Evolutionary conservation across 2,888 invertebrate species (phyloP), one percentile per base, ranked within the genome.

Genomic region (Synergus laeviventris): DNA sequence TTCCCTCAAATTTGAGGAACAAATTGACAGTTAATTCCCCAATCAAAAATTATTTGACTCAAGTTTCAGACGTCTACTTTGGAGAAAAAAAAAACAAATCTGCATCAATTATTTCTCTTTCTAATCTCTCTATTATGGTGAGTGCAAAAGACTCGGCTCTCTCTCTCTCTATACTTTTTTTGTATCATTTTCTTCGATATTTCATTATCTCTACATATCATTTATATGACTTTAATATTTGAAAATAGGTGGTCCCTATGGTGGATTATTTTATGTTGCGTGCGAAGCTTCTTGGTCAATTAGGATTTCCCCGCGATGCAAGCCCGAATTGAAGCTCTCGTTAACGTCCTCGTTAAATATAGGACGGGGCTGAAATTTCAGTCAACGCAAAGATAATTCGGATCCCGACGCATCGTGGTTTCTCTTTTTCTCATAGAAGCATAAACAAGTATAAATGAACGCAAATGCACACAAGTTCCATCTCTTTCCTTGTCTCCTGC

Each of bases 401-500:
- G 24, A 49, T 49, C 24, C 31, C 49, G 49, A 49, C 9, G 11
- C 24, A 42, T 39, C 49, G 31, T 18, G 18, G 21, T 39, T 39
- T 64, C 59, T 36, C 59, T 49, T 38, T 62, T 16, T 66, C 64
- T 73, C 12, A 38, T 70, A 54, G 21, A 38, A n/a, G 18, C 18
- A 56, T 24, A 59, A 31, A 31, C 39, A 38, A n/a, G 18, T 12
- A 56, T 24, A 59, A 31, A 31, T 56, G 42, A 64, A 56, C 39
- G 56, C 16, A 21, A 49, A 64, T 64, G n/a, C 60, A 70, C 39
- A 59, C 31, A 54, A 49, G 36, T 76, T 76, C 70, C 74, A 66
- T 78, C 76, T 77, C 62, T 79, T 78, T 36, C 74, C 70, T 74
- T 62, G 49, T 76, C 77, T 73, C 74, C 73, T 75, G 24, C 75